A percentile compares a stretch with the other conserved stretches of the same genome.
These are phyloP conservation scores for Bubo scandiacus DNA, from an alignment of 2,113 vertebrate genomes.

Conservation along the genomic window DNA sequence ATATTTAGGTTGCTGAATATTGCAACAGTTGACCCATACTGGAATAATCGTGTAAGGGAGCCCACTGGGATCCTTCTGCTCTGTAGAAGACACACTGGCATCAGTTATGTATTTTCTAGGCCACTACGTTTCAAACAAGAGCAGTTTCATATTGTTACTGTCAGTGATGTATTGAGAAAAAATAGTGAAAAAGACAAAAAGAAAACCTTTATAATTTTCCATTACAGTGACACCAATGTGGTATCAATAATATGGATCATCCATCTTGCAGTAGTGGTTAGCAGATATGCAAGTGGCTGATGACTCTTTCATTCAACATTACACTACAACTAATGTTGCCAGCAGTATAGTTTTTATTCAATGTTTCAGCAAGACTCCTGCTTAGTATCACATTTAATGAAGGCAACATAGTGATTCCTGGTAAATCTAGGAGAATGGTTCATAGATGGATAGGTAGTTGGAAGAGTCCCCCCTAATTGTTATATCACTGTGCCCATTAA, in stretches of 20 bases:
- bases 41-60: not conserved
- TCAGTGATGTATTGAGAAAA: not conserved
- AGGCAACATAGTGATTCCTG: not conserved
- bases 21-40: not conserved
- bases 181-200: not conserved
- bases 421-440: not conserved
- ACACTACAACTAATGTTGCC: not conserved
- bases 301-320: not conserved
- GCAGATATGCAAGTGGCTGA: not conserved
- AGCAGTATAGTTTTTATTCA: not conserved
- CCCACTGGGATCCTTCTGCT: not conserved
- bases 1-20: constrained; percentile 21
- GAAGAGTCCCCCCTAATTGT: not conserved
- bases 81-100: not conserved
- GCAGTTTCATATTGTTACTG: not conserved
- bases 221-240: not conserved
- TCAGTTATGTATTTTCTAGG: constrained; percentile 14
- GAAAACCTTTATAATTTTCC: not conserved
- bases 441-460: not conserved
- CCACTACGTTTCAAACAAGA: not conserved
- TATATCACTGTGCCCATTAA: not conserved
- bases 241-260: not conserved
- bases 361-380: not conserved
- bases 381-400: not conserved
- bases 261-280: not conserved